Percentiles rank a stretch among this genome's conserved stretches.
These are phyloP conservation scores for Metacarcinus magister DNA, from an alignment of 2,888 invertebrate species.

Conservation along the genomic window DNA sequence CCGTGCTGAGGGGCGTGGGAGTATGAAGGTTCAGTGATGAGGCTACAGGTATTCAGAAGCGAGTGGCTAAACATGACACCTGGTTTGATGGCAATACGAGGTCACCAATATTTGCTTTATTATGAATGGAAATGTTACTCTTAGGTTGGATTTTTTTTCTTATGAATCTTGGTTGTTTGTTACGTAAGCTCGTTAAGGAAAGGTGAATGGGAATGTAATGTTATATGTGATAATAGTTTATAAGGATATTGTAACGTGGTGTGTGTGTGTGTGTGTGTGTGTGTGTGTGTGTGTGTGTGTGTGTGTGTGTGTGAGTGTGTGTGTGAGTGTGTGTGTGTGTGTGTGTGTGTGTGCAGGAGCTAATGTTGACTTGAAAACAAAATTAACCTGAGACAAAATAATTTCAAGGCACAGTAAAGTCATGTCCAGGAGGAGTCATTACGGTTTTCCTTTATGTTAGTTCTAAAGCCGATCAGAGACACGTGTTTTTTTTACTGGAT, in stretches of 20 bases:
- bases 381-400: neutral
- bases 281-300: slow-evolving; percentile 17
- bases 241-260: neutral
- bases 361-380: neutral
- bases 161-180: neutral
- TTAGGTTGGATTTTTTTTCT: neutral
- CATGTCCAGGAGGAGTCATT: neutral
- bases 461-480: neutral
- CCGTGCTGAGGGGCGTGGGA: neutral
- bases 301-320: neutral
- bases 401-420: neutral
- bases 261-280: no score
- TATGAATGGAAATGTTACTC: neutral
- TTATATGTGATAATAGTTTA: no score
- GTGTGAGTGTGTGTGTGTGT: neutral
- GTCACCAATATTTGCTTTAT: neutral
- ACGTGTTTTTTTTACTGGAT: neutral
- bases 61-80: neutral
- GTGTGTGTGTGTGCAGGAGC: neutral
- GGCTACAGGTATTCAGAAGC: neutral
- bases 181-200: neutral
- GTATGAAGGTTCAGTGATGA: neutral
- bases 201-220: neutral
- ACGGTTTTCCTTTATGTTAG: neutral
- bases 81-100: neutral